These are phyloP conservation scores for Engraulis encrasicolus DNA, from an alignment of 2,113 vertebrate genomes.

Conservation along the genomic window DNA sequence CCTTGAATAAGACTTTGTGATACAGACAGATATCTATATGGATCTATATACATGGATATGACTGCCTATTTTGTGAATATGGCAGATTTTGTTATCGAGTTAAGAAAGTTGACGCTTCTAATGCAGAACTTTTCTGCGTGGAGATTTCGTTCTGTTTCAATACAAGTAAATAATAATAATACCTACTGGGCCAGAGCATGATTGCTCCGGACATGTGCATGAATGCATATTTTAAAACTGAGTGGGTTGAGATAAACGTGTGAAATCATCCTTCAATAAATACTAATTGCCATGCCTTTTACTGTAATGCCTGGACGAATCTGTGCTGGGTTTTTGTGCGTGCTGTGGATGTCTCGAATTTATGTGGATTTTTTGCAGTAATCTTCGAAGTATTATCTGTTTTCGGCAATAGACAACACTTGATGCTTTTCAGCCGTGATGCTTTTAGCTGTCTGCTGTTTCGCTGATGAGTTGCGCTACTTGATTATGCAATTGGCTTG, in stretches of 20 bases:
- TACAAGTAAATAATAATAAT: not conserved
- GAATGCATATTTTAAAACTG: not conserved
- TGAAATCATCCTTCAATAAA: not conserved
- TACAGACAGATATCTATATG: not conserved
- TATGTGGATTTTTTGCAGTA: not conserved
- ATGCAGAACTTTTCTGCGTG: not conserved
- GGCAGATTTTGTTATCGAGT: not conserved
- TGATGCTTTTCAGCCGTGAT: constrained; percentile 68
- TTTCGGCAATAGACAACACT: constrained; percentile 71
- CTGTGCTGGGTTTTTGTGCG: not conserved
- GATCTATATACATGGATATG: too few species aligned
- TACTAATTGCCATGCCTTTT: not conserved
- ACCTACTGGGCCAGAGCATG: not conserved
- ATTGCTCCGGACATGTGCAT: not conserved
- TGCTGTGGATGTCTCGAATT: not conserved
- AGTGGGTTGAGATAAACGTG: not conserved
- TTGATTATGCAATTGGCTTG: constrained; percentile 68
- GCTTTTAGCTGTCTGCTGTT: constrained; percentile 66
- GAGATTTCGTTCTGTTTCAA: not conserved
- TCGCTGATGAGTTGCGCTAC: constrained; percentile 69
- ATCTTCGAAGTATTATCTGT: constrained; percentile 68
- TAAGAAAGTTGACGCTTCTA: not conserved
- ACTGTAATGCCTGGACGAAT: not conserved
- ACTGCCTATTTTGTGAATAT: too few species aligned
- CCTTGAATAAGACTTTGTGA: not conserved